phyloP scores from a whole-genome alignment of 2,888 invertebrate species.

The Drosophila niveifrons region DNA sequence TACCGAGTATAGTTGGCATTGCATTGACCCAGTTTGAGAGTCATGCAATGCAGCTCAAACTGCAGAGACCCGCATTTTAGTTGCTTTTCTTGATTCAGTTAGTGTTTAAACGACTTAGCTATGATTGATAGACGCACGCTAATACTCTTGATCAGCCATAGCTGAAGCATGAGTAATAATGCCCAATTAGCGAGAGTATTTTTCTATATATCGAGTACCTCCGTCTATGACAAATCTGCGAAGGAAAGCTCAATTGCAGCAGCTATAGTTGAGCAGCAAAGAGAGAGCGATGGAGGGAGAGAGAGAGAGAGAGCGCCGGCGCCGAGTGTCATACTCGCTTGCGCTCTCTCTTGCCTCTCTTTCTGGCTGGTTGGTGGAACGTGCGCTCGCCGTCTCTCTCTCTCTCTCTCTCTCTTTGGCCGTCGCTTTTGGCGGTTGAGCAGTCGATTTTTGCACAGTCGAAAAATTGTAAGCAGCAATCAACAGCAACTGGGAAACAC shows the following conservation, averaged over 20 bases:
- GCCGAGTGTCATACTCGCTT: constrained; percentile 36
- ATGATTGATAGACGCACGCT: constrained; percentile 26
- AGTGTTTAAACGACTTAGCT: constrained; percentile 10
- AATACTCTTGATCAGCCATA: constrained; percentile 26
- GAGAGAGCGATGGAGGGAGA: background rate
- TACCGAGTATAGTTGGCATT: background rate
- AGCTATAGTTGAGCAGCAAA: background rate
- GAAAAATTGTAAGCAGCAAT: constrained; percentile 70
- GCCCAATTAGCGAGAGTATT: constrained; percentile 29
- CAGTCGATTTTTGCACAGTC: constrained; percentile 76
- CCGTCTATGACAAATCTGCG: constrained; percentile 8
- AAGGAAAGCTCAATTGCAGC: constrained; percentile 55
- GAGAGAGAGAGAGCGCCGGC: constrained; percentile 59
- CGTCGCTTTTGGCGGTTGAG: constrained; percentile 55
- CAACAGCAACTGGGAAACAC: constrained; percentile 55
- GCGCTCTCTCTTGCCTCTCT: constrained; percentile 26
- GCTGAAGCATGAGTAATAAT: constrained; percentile 56
- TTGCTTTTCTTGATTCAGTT: background rate
- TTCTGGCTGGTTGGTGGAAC: background rate
- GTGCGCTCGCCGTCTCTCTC: constrained; percentile 15
- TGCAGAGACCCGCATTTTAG: constrained; percentile 19
- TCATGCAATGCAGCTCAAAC: constrained; percentile 13
- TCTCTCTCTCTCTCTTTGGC: constrained; percentile 4
- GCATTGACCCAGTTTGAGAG: constrained; percentile 20
- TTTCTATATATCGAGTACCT: constrained; percentile 22